phyloP scores from a whole-genome alignment of 2,888 invertebrate species.

The Bembecia ichneumoniformis region DNA sequence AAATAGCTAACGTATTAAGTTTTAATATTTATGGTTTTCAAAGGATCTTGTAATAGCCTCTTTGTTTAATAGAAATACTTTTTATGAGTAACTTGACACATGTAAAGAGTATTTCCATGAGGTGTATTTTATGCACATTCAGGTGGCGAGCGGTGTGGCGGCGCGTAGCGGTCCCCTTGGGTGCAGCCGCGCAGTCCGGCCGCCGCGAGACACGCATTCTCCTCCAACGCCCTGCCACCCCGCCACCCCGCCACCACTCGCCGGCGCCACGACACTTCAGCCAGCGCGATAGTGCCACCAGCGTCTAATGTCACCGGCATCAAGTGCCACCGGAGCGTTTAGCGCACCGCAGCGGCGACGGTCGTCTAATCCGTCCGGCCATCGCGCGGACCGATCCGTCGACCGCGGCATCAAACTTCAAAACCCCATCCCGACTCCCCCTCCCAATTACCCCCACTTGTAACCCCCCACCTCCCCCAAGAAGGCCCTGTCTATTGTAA shows the following conservation, averaged over 20 bases:
- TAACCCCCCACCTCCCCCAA: constrained; percentile 21
- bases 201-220: constrained; percentile 8
- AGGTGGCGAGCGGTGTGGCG: constrained; percentile 72
- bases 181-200: constrained; percentile 23
- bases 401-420: constrained; percentile 49
- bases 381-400: constrained; percentile 43
- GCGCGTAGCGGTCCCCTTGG: constrained; percentile 36
- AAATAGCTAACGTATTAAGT: no score
- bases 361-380: constrained; percentile 35
- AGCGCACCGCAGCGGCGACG: constrained; percentile 36
- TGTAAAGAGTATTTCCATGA: background rate
- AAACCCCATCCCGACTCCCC: constrained; percentile 17
- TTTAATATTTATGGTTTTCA: no score
- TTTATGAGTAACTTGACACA: background rate
- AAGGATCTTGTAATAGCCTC: background rate
- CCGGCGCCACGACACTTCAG: constrained; percentile 2
- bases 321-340: constrained; percentile 21
- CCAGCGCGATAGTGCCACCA: constrained; percentile 6
- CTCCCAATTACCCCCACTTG: constrained; percentile 21
- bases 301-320: constrained; percentile 13
- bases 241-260: constrained; percentile 5
- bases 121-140: constrained; percentile 8
- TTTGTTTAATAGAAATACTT: background rate
- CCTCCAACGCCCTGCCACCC: constrained; percentile 5
- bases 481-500: constrained; percentile 61